A percentile compares a stretch with the other conserved stretches of the same genome.
phyloP scores from a whole-genome alignment of 2,888 invertebrate species.

The Thereva nobilitata region DNA sequence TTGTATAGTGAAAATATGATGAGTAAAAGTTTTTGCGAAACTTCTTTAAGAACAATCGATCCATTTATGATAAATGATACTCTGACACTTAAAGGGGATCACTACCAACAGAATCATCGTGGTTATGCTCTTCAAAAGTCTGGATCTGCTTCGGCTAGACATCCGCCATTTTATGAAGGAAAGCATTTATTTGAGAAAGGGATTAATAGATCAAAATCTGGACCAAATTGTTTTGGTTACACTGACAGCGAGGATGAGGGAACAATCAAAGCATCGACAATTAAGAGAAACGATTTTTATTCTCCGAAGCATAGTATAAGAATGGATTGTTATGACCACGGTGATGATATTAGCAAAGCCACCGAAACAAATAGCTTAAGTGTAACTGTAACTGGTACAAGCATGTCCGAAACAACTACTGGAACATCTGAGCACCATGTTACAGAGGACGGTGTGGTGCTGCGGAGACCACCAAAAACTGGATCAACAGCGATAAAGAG shows the following conservation, averaged over 20 bases:
- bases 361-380: conserved; percentile 43
- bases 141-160: conserved; percentile 51
- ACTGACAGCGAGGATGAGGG: conserved; percentile 54
- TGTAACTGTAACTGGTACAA: conserved; percentile 1
- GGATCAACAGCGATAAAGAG: conserved; percentile 73
- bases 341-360: conserved; percentile 49
- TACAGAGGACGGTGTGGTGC: conserved; percentile 61
- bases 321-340: conserved; percentile 57
- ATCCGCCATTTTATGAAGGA: conserved; percentile 46
- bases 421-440: conserved; percentile 44
- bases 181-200: conserved; percentile 53
- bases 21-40: conserved; percentile 59
- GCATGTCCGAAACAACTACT: conserved; percentile 8
- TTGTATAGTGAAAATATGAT: conserved; percentile 57
- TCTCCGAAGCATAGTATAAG: conserved; percentile 53
- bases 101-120: conserved; percentile 2
- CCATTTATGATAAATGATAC: conserved; percentile 54
- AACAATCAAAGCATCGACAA: conserved; percentile 52
- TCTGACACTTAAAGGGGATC: conserved; percentile 46
- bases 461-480: conserved; percentile 60
- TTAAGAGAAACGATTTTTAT: conserved; percentile 50
- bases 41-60: conserved; percentile 55
- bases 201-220: conserved; percentile 58
- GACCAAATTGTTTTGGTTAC: conserved; percentile 56
- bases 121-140: conserved; percentile 55